phyloP scores from a whole-genome alignment of 2,888 invertebrate species.

The Orthosia cruda region DNA sequence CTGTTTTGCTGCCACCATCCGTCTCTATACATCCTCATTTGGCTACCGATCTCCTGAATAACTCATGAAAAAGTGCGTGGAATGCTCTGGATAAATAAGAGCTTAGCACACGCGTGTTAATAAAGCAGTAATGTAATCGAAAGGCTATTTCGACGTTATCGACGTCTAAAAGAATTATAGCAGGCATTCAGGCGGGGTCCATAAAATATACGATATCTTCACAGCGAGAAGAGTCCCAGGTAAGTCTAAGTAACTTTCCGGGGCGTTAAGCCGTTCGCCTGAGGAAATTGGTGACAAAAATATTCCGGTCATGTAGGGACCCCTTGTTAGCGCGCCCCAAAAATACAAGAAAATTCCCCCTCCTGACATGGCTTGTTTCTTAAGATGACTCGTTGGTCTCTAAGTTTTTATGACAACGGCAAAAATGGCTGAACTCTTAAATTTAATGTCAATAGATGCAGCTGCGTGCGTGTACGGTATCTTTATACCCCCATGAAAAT shows the following conservation, averaged over 20 bases:
- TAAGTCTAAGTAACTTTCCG: conserved; percentile 87
- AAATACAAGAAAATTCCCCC: conserved; percentile 85
- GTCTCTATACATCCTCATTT: conserved; percentile 72
- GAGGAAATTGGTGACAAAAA: conserved; percentile 89
- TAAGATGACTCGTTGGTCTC: conserved; percentile 79
- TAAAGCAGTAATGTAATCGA: conserved; percentile 73
- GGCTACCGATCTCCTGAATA: conserved; percentile 65
- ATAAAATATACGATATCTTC: conserved; percentile 83
- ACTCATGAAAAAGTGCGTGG: conserved; percentile 48
- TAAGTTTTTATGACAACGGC: conserved; percentile 82
- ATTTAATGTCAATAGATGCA: conserved; percentile 85
- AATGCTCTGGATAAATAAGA: conserved; percentile 38
- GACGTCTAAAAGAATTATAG: conserved; percentile 75
- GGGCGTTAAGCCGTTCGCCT: conserved; percentile 86
- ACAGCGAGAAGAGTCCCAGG: conserved; percentile 82
- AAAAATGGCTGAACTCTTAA: conserved; percentile 81
- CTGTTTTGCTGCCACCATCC: conserved; percentile 77
- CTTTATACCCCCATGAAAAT: conserved; percentile 74
- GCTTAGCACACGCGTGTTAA: conserved; percentile 42
- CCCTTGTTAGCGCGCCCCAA: conserved; percentile 88
- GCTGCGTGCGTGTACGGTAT: conserved; percentile 75
- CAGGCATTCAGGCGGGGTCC: conserved; percentile 73
- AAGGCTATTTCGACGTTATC: conserved; percentile 73
- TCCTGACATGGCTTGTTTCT: conserved; percentile 84
- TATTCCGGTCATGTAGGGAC: conserved; percentile 90